These are phyloP conservation scores for Caenorhabditis remanei DNA, from an alignment of 1,140 invertebrate species.

Conservation along the genomic window DNA sequence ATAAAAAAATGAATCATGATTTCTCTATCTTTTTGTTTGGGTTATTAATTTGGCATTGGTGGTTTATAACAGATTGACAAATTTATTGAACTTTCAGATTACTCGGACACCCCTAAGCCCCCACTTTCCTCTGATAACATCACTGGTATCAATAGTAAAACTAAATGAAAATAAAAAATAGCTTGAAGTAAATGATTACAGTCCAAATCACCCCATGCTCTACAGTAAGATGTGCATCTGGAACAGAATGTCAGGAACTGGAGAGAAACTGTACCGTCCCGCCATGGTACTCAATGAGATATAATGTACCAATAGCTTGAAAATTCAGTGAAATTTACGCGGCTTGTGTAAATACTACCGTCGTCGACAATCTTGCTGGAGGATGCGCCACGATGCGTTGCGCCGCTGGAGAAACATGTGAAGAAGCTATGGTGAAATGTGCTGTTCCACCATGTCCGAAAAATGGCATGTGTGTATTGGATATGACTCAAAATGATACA, in stretches of 20 bases:
- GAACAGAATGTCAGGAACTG: background rate
- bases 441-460: background rate
- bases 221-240: constrained; percentile 1
- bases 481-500: constrained; percentile 2
- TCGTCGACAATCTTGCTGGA: background rate
- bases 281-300: background rate
- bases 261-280: constrained; percentile 1
- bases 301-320: background rate
- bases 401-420: background rate
- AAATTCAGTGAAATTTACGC: background rate
- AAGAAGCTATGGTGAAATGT: constrained; percentile 22
- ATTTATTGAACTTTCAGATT: constrained; percentile 3
- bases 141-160: background rate
- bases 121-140: background rate
- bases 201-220: constrained; percentile 22
- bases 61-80: background rate
- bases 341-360: constrained; percentile 4
- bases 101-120: background rate
- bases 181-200: background rate
- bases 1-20: background rate
- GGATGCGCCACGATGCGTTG: background rate
- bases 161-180: background rate
- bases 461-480: background rate
- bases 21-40: constrained; percentile 13
- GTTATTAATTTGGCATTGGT: background rate